Evolutionary conservation across 2,113 vertebrate species (phyloP), one percentile per base, ranked within the genome.

Genomic region (Ammospiza nelsoni): DNA sequence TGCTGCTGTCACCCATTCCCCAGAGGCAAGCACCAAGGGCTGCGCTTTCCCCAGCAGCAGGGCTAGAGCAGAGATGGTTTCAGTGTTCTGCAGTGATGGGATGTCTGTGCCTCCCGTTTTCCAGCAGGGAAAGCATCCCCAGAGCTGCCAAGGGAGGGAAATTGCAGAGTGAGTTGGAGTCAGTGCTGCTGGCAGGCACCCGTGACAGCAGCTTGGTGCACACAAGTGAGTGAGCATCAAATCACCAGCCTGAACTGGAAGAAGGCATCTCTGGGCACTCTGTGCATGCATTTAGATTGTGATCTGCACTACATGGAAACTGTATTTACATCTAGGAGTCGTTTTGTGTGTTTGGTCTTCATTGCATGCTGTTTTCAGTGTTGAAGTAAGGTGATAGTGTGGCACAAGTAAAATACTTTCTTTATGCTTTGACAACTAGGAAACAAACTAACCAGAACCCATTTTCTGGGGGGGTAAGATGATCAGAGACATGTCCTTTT

Each of bases 11-110:
- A 55, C 35, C 37, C 1, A 0, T 37, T 63, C 71, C 48, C 7
- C 0, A 37, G 21, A 41, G 12, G 12, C 7, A 39, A n/a, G 22
- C 65, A 24, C 31, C 0, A 0, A 44, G 39, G 19, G 37, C 67
- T 49, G 39, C 0, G 0, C 4, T 29, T 71, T 63, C 28, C 37
- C 63, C 11, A 5, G 31, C 27, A 18, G 55, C 8, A 41, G 5
- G 16, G 25, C 18, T 17, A 41, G 15, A 68, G 62, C 22, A 25
- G 23, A 23, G n/a, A 13, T 27, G 58, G 9, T 73, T 58, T 72
- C 41, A 29, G 0, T 16, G 20, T 12, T 84, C n/a, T 79, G 44
- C 22, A 65, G 1, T 6, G 20, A 37, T 12, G 12, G 16, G 21
- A 13, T 44, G n/a, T 37, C 58, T 55, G 28, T 51, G 58, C 54